phyloP scores from a whole-genome alignment of 2,113 vertebrate genomes.

The Pterophyllum scalare region DNA sequence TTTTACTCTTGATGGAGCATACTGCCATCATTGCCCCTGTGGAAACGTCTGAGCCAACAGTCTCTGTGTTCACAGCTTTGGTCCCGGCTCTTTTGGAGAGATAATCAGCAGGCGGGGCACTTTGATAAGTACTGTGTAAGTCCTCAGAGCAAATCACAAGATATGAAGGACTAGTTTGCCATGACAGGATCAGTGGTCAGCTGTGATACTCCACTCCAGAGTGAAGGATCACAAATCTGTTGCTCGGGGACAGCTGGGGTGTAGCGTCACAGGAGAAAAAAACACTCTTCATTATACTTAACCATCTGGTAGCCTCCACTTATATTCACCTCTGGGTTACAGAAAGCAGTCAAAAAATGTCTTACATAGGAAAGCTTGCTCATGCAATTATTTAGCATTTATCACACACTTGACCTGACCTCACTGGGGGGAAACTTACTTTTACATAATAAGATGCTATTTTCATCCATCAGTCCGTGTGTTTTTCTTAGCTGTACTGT shows the following conservation, averaged over 20 bases:
- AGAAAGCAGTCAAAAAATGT: neutral
- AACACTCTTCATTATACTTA: neutral
- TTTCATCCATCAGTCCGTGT: neutral
- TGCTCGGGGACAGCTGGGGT: constrained; percentile 3
- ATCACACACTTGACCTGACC: constrained; percentile 30
- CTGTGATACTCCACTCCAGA: constrained; percentile 24
- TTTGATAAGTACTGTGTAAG: constrained; percentile 47
- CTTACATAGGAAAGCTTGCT: neutral
- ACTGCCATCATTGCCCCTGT: neutral
- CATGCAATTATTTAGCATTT: constrained; percentile 21
- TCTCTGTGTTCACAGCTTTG: constrained; percentile 31
- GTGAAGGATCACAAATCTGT: constrained; percentile 9
- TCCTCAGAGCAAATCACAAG: constrained; percentile 34
- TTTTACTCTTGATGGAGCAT: constrained; percentile 13
- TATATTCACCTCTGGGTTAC: neutral
- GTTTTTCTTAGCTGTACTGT: neutral
- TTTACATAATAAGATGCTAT: constrained; percentile 47
- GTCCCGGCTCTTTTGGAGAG: constrained; percentile 38
- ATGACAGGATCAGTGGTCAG: constrained; percentile 42
- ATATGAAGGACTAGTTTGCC: constrained; percentile 7
- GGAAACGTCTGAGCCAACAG: constrained; percentile 24
- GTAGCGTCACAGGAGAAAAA: neutral
- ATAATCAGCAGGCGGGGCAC: constrained; percentile 41
- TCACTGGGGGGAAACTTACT: neutral
- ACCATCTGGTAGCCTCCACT: constrained; percentile 27